Base-by-base conservation (phyloP, 2,888 invertebrate genomes). In the Orchesellides sinensis region DNA sequence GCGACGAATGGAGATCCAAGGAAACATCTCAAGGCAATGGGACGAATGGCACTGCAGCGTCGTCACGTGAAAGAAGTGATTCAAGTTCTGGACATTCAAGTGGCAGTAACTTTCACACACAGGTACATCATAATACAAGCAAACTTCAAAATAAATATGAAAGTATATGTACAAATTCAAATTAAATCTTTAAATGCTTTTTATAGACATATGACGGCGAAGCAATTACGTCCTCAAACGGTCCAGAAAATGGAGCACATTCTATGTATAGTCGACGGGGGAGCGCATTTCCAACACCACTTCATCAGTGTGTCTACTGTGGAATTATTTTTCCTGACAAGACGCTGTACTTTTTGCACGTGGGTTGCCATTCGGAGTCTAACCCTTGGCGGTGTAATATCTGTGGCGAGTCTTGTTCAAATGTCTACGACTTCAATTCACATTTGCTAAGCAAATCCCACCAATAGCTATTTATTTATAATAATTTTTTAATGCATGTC, bases 331-430 rank as follows among this genome's bases (percentile, higher is more conserved):
- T 98, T 91, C 96, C 97, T 45, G 98, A 99, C 91, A 96, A 96
- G 89, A 98, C 98, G 0, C 92, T 98, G 78, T 98, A 98, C 91
- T 97, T 98, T 91, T 93, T 99, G 87, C 98, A 99, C 92, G 98
- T 98, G 92, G 98, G 98, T 88, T 96, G 98, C 90, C 98, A 99
- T 92, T 98, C 98, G 88, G 97, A 97, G 90, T 95, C 96, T 88
- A 98, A 98, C 91, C 98, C 98, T 0, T 98, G 95, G 94, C 97
- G 97, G 91, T 98, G 98, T 91, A 98, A 98, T 91, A 96, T 98
- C 88, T 99, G 98, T 91, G 98, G 98, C 65, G 96, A 97, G 90
- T 95, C 96, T 90, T 97, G 97, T 91, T 95, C 95, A 90, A 97
- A 98, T 90, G 95, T 98, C 74, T 98, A 98, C 91, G 97, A 98